These are phyloP conservation scores for Porites australiensis DNA, from an alignment of 64 coral and sea anemone species.

Conservation along the genomic window DNA sequence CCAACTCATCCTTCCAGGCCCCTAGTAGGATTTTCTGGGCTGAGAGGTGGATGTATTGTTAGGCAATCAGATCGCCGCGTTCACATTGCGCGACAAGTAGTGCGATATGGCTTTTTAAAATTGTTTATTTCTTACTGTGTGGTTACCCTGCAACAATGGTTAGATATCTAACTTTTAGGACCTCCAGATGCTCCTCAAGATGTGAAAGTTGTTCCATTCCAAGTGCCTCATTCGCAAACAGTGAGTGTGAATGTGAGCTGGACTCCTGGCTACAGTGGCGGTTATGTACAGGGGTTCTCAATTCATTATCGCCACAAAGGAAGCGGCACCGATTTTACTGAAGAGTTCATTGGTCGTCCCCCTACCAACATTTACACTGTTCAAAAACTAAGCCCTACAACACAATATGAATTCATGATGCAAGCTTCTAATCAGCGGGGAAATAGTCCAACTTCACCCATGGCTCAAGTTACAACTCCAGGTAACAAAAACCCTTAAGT, in stretches of 20 bases:
- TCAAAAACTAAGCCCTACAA: conserved; percentile 67
- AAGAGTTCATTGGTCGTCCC: not conserved
- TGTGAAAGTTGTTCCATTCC: conserved; percentile 14
- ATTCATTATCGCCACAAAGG: conserved; percentile 68
- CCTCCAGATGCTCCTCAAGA: conserved; percentile 78
- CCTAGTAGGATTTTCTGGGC: no score
- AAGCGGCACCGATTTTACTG: no score
- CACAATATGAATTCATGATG: conserved; percentile 66
- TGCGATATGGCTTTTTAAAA: no score
- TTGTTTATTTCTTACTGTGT: no score
- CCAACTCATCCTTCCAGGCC: no score
- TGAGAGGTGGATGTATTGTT: no score
- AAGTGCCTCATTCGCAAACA: conserved; percentile 47
- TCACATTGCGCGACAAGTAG: no score
- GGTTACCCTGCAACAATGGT: no score
- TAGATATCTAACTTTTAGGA: no score
- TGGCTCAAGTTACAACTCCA: conserved; percentile 48
- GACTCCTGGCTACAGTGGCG: conserved; percentile 84
- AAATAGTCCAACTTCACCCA: not conserved
- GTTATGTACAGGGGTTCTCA: conserved; percentile 65
- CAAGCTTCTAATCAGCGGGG: conserved; percentile 64
- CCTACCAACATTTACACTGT: conserved; percentile 31
- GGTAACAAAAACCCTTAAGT: no score
- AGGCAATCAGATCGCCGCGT: no score
- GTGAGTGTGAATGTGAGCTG: conserved; percentile 84